Base-by-base conservation (phyloP, 2,888 invertebrate species). In the Stenodera caucasica region DNA sequence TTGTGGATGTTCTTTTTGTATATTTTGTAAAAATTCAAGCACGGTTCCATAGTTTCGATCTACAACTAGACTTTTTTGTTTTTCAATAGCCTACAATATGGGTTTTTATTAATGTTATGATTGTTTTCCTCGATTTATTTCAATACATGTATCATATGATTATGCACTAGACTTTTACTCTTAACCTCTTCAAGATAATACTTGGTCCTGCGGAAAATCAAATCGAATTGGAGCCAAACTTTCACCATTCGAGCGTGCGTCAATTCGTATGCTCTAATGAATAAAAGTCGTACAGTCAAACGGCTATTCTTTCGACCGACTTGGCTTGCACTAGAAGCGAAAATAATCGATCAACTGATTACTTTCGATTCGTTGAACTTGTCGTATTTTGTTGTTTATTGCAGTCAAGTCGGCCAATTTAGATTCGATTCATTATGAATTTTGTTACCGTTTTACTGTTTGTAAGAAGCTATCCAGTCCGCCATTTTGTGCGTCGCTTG, bases 221-320 rank as follows among this genome's bases (percentile, higher is more conserved):
- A 66, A 2, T 73, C 72, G 11, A 63, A 56, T 57, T 72, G 70
- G 2, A 72, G 51, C 71, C 72, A 73, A 8, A 69, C 62, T 65
- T 73, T 73, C 12, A 67, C 60, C n/a, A 72, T 72, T 53, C 72
- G 64, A n/a, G 68, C 64, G 37, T 71, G 67, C 8, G 72, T 61
- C 12, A 73, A 53, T 15, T 63, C 61, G 49, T 72, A 72, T 52
- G 65, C 62, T 50, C 72, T 73, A 49, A 29, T 68, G 67, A 57
- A 32, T n/a, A n/a, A n/a, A n/a, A n/a, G n/a, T n/a, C n/a, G n/a
- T n/a, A n/a, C n/a, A n/a, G n/a, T n/a, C n/a, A n/a, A n/a, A n/a
- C n/a, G n/a, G n/a, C n/a, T n/a, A n/a, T n/a, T n/a, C n/a, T n/a
- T n/a, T n/a, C n/a, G n/a, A n/a, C n/a, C n/a, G n/a, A n/a, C n/a